These are phyloP conservation scores for Melanerpes aurifrons DNA, from an alignment of 2,113 vertebrate genomes.

Conservation along the genomic window DNA sequence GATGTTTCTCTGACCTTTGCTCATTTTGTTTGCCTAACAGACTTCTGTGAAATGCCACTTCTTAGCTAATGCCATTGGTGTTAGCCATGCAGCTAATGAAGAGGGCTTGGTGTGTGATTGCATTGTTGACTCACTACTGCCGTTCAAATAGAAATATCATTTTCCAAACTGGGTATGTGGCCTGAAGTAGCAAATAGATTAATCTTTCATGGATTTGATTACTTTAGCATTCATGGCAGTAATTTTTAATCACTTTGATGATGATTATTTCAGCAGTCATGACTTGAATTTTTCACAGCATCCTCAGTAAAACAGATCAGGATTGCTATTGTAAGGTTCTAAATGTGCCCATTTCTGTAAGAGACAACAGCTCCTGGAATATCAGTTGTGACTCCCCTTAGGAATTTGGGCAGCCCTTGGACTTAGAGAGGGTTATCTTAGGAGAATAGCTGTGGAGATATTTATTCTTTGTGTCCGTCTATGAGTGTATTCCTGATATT, in stretches of 20 bases:
- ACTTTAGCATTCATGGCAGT: background rate
- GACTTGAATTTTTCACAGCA: background rate
- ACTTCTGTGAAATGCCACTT: background rate
- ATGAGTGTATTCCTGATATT: background rate
- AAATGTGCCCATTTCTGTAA: background rate
- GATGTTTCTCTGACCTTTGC: background rate
- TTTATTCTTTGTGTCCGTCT: background rate
- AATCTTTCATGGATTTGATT: background rate
- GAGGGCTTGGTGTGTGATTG: background rate
- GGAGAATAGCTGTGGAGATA: background rate
- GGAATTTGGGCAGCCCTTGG: background rate
- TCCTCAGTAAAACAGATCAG: background rate
- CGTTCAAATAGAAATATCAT: background rate
- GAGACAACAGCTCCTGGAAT: background rate
- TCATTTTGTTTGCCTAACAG: background rate
- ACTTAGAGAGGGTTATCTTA: fast-evolving
- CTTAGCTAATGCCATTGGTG: background rate
- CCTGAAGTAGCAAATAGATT: background rate
- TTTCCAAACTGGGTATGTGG: background rate
- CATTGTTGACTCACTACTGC: background rate
- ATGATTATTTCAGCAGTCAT: background rate
- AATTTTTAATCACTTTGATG: background rate
- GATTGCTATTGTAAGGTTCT: background rate
- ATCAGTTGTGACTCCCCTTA: background rate
- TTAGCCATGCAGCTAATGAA: background rate